phyloP scores from a whole-genome alignment of 2,113 vertebrate genomes.

The Gallinago media region DNA sequence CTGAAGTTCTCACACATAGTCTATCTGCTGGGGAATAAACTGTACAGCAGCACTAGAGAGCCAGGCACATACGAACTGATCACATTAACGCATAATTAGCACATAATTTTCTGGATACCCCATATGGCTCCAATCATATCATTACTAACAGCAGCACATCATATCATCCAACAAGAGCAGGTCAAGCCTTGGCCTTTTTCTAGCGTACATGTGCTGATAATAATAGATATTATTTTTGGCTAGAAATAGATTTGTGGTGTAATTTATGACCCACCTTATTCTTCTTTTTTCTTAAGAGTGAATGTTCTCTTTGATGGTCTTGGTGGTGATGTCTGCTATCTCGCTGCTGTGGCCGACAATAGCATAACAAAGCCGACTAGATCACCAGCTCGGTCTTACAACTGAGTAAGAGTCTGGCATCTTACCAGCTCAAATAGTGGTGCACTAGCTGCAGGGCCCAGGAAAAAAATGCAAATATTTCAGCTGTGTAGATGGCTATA shows the following conservation, averaged over 20 bases:
- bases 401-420: constrained; percentile 37
- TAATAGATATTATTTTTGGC: neutral
- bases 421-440: constrained; percentile 38
- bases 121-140: neutral
- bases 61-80: neutral
- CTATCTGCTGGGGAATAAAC: neutral
- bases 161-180: neutral
- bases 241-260: constrained; percentile 5
- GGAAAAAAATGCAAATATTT: constrained; percentile 41
- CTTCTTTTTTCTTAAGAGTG: neutral
- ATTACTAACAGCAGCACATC: constrained; percentile 6
- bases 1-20: neutral
- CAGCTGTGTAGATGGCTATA: neutral
- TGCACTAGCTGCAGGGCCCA: constrained; percentile 10
- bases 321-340: constrained; percentile 1
- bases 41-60: neutral
- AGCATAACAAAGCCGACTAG: neutral
- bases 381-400: constrained; percentile 16
- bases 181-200: constrained; percentile 8
- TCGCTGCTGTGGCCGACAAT: neutral
- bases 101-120: constrained; percentile 41
- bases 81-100: neutral
- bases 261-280: neutral
- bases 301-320: neutral
- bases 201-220: neutral